Percentiles rank a stretch among this genome's conserved stretches.
These are phyloP conservation scores for Gorsachius goisagi DNA, from an alignment of 2,113 vertebrate species.

Conservation along the genomic window DNA sequence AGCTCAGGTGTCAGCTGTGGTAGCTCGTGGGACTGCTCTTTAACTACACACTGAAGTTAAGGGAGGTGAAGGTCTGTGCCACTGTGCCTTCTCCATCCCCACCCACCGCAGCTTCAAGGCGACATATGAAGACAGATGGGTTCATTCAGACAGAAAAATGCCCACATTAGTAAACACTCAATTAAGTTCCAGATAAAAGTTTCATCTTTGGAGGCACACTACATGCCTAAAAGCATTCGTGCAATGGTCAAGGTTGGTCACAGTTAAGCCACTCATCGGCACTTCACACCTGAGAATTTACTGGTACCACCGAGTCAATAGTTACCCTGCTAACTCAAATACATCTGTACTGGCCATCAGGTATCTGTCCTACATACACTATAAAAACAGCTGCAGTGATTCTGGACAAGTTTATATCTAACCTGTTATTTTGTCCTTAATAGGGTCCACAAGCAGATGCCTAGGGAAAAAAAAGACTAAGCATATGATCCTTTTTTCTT, in stretches of 20 bases:
- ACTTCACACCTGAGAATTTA: neutral
- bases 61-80: neutral
- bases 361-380: neutral
- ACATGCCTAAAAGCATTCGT: neutral
- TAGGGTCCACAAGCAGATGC: neutral
- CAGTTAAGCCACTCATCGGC: neutral
- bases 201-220: neutral
- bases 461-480: neutral
- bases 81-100: neutral
- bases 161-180: neutral
- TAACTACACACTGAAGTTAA: neutral
- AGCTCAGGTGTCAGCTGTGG: neutral
- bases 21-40: neutral
- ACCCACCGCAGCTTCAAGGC: accelerated
- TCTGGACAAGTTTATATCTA: neutral
- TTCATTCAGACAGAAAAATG: neutral
- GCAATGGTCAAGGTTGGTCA: neutral
- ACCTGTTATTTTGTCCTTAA: neutral
- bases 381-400: neutral
- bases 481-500: neutral
- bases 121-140: neutral
- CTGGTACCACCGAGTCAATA: neutral
- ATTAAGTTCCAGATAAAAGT: neutral
- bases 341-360: neutral
- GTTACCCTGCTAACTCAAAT: neutral